A percentile compares a stretch with the other conserved stretches of the same genome.
Evolutionary conservation across 2,888 invertebrate genomes (phyloP).

Genomic region (Pachydiplax longipennis): DNA sequence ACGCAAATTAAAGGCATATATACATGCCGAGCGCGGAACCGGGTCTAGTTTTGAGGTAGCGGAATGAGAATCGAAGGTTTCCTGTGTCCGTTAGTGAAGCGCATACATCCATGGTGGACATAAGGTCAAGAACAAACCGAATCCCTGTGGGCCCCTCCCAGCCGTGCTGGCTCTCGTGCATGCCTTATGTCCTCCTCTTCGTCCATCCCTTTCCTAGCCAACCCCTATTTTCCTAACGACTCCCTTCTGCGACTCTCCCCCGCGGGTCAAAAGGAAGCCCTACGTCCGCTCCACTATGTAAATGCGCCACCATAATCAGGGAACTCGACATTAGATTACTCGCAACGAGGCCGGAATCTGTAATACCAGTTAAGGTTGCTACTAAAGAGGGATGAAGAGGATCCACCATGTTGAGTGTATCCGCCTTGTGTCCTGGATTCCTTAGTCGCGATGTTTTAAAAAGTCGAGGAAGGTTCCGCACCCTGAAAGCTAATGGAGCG

Average conservation of each 20-base stretch:
- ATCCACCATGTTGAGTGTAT: background rate
- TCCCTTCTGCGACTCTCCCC: background rate
- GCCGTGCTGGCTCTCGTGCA: background rate
- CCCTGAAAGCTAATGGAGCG: background rate
- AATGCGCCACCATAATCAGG: constrained; percentile 41
- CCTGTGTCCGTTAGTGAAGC: background rate
- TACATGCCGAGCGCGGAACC: background rate
- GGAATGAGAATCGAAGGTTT: background rate
- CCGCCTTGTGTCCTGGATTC: background rate
- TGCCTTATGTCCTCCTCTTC: background rate
- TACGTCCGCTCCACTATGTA: constrained; percentile 24
- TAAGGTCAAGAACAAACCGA: background rate
- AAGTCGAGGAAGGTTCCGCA: background rate
- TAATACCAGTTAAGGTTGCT: constrained; percentile 30
- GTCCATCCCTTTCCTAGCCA: background rate
- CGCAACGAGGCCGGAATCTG: constrained; percentile 34
- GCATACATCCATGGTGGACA: background rate
- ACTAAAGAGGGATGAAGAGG: background rate
- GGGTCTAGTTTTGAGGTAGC: background rate
- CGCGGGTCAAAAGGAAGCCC: background rate
- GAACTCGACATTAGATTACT: constrained; percentile 38
- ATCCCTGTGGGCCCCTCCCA: background rate
- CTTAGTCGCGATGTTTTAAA: background rate
- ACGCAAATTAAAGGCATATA: background rate
- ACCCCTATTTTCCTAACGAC: background rate